Percentiles rank a stretch among this genome's conserved stretches.
Conservation (phyloP, 2,113 vertebrate species). For the Brachirus orientalis region DNA sequence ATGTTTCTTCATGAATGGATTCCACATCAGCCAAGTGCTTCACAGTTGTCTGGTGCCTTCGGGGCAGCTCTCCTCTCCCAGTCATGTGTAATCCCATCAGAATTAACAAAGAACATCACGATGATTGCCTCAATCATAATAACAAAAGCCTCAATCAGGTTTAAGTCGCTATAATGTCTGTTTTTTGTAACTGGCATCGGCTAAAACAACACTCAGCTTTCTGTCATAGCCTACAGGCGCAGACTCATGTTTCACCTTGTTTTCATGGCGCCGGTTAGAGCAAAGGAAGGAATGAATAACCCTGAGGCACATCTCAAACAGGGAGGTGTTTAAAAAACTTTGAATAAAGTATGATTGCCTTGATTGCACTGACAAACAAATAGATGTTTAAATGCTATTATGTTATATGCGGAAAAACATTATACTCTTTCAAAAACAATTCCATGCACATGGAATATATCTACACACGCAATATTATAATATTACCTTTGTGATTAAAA, state of each 20-base stretch:
- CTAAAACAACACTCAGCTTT: constrained; percentile 58
- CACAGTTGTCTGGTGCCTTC: constrained; percentile 25
- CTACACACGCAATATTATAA: too few species aligned
- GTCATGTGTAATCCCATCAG: constrained; percentile 45
- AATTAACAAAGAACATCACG: constrained; percentile 42
- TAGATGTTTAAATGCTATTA: too few species aligned
- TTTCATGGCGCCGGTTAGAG: constrained; percentile 16
- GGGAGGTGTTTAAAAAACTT: constrained; percentile 15
- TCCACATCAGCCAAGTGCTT: constrained; percentile 37
- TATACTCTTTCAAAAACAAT: too few species aligned
- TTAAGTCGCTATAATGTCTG: constrained; percentile 62
- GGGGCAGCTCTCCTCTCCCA: constrained; percentile 24
- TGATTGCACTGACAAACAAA: background rate
- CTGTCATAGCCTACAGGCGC: constrained; percentile 39
- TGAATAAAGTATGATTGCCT: background rate
- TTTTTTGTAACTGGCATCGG: constrained; percentile 53
- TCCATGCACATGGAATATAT: too few species aligned
- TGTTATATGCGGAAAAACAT: too few species aligned
- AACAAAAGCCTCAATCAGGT: constrained; percentile 70
- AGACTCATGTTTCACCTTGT: constrained; percentile 53
- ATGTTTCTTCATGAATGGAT: constrained; percentile 31
- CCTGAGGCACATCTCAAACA: constrained; percentile 19
- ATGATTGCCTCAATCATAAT: constrained; percentile 43
- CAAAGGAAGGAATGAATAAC: background rate
- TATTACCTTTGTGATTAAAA: background rate